phyloP scores from a whole-genome alignment of 2,888 invertebrate species.

The Sabellastarte sp. region DNA sequence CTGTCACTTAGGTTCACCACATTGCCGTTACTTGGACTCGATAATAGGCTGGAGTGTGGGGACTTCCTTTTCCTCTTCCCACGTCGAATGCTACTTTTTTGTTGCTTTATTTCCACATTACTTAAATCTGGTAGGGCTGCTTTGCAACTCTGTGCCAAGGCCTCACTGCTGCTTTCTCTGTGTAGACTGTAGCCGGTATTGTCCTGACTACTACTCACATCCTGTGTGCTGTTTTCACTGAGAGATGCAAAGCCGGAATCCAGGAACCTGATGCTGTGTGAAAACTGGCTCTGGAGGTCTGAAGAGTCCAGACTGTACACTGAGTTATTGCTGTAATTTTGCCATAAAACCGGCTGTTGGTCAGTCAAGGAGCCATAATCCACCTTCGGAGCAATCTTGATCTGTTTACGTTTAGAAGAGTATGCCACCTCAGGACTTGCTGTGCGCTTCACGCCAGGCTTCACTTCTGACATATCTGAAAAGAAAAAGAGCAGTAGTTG shows the following conservation, averaged over 20 bases:
- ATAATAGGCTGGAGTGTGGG: neutral
- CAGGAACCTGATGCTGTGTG: neutral
- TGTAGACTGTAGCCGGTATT: no score
- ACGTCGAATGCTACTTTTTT: neutral
- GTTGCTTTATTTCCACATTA: neutral
- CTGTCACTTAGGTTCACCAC: neutral
- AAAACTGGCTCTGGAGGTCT: neutral
- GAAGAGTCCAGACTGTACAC: neutral
- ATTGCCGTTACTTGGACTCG: neutral
- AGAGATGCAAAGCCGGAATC: neutral
- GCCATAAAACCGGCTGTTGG: no score
- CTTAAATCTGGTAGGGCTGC: neutral
- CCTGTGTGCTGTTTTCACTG: neutral
- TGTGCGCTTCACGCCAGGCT: neutral
- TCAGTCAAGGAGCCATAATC: neutral
- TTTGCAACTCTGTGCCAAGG: no score
- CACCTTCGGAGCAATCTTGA: constrained; percentile 1
- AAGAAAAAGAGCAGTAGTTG: no score
- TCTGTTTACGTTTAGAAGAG: neutral
- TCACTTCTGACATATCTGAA: no score
- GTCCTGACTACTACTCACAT: neutral
- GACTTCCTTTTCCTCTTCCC: neutral
- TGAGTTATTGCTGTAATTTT: neutral
- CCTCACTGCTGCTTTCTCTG: neutral
- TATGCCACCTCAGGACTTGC: neutral